Evolutionary conservation across 2,888 invertebrate species (phyloP).

Genomic region (Drosophila barbarae): DNA sequence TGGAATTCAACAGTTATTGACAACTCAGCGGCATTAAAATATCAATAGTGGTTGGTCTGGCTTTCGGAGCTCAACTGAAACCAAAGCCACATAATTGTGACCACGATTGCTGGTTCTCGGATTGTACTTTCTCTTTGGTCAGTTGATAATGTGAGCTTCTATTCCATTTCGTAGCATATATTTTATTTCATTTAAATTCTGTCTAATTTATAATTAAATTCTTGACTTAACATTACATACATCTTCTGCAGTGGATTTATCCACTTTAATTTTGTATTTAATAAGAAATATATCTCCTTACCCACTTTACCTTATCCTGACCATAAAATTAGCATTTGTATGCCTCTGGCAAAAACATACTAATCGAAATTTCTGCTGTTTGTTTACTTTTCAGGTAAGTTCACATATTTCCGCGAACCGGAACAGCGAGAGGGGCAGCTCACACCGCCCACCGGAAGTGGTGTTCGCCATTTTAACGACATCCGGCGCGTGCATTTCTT

Average conservation of each 20-base stretch:
- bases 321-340: slow-evolving; percentile 1
- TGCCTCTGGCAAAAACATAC: slow-evolving; percentile 9
- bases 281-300: background rate
- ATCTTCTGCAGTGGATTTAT: background rate
- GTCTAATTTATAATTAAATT: background rate
- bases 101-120: background rate
- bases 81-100: slow-evolving; percentile 4
- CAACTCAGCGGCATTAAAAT: background rate
- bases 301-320: background rate
- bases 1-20: background rate
- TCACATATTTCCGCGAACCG: slow-evolving; percentile 34
- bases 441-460: slow-evolving; percentile 33
- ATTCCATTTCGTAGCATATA: background rate
- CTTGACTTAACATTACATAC: background rate
- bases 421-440: background rate
- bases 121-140: slow-evolving; percentile 6
- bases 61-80: background rate
- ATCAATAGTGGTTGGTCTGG: background rate
- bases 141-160: background rate
- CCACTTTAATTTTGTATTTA: background rate
- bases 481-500: slow-evolving; percentile 70
- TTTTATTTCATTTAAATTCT: background rate
- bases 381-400: slow-evolving; percentile 43
- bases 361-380: slow-evolving; percentile 25
- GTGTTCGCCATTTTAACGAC: slow-evolving; percentile 60